phyloP scores from a whole-genome alignment of 2,797 vertebrate genomes.

The Centropyge bicolor region DNA sequence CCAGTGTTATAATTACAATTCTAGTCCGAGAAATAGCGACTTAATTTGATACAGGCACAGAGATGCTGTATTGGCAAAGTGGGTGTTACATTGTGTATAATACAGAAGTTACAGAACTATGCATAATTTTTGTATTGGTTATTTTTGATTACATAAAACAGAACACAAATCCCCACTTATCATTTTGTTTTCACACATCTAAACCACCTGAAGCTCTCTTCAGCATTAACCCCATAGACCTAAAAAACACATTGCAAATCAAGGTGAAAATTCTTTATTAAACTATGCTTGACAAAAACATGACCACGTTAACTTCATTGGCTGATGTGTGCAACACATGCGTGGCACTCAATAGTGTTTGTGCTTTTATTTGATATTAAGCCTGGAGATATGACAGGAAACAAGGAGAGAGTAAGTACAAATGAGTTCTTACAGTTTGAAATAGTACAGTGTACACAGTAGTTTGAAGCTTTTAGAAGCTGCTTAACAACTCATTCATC shows the following conservation, averaged over 20 bases:
- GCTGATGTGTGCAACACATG: neutral
- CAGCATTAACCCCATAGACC: neutral
- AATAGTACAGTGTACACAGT: neutral
- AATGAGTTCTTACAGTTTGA: neutral
- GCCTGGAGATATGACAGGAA: neutral
- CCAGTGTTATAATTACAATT: neutral
- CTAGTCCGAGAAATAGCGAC: neutral
- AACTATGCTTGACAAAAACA: neutral
- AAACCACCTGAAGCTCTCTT: neutral
- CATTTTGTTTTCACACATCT: neutral
- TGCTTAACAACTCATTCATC: neutral
- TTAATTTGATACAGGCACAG: conserved; percentile 3
- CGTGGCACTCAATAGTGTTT: neutral
- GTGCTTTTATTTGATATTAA: neutral
- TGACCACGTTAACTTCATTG: neutral
- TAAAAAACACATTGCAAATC: neutral
- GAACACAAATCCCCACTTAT: neutral
- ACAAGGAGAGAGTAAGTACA: neutral
- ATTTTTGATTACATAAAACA: neutral
- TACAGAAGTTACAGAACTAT: neutral
- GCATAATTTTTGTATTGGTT: neutral
- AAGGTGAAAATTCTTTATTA: neutral
- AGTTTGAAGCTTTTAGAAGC: neutral
- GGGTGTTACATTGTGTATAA: neutral
- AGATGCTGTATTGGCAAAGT: neutral